These are phyloP conservation scores for Triplophysa yarkandensis DNA, from an alignment of 2,797 vertebrate genomes.

Conservation along the genomic window DNA sequence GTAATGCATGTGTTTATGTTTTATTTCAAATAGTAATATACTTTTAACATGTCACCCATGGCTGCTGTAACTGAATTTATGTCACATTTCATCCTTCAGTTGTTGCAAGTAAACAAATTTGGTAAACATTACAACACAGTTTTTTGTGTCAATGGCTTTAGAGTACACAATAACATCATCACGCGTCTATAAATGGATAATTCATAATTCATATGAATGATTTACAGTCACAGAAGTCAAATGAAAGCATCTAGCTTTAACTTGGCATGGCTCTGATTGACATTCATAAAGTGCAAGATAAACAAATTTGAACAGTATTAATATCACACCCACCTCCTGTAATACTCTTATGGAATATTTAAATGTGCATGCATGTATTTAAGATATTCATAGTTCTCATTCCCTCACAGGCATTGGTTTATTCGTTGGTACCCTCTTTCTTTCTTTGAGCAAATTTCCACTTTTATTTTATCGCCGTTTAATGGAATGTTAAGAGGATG, in stretches of 20 bases:
- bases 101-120: background rate
- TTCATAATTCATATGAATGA: conserved; percentile 32
- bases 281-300: conserved; percentile 8
- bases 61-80: background rate
- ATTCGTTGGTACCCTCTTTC: background rate
- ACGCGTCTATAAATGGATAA: conserved; percentile 12
- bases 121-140: background rate
- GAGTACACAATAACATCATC: conserved; percentile 6
- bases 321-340: conserved; percentile 1
- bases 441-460: background rate
- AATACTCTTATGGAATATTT: background rate
- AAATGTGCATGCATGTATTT: background rate
- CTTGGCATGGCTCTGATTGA: background rate
- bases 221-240: conserved; percentile 11
- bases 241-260: background rate
- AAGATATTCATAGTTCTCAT: conserved; percentile 6
- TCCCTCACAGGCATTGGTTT: background rate
- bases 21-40: background rate
- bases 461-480: conserved; percentile 5
- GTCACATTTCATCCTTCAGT: background rate
- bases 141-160: background rate
- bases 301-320: conserved; percentile 10
- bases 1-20: background rate
- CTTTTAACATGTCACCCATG: too few species aligned
- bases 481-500: background rate